Evolutionary conservation across 2,888 invertebrate species (phyloP).

Genomic region (Macaria notata): DNA sequence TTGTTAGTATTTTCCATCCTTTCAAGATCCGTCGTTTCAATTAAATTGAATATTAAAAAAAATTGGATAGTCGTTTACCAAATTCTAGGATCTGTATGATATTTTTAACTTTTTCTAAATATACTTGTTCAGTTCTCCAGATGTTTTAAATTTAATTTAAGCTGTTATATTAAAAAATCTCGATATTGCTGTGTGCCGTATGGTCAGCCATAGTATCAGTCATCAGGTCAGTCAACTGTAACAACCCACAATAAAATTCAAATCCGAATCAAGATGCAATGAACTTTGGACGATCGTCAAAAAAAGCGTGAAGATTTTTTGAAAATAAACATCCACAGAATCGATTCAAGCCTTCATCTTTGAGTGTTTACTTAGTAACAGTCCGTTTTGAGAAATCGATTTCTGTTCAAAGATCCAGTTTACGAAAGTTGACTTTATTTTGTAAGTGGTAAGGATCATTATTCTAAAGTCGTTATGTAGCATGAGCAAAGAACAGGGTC

Average conservation of each 20-base stretch:
- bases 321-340: constrained; percentile 74
- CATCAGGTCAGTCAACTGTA: too few relatives aligned
- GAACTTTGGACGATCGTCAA: constrained; percentile 64
- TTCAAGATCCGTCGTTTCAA: too few relatives aligned
- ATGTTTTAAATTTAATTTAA: too few relatives aligned
- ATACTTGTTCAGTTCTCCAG: neutral
- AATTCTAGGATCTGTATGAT: neutral
- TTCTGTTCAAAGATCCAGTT: constrained; percentile 42
- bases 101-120: neutral
- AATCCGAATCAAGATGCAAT: constrained; percentile 49
- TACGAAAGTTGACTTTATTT: constrained; percentile 23
- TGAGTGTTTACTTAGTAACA: constrained; percentile 78
- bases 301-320: constrained; percentile 69
- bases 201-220: too few relatives aligned
- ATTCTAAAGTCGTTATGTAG: neutral
- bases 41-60: too few relatives aligned
- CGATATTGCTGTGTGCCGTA: too few relatives aligned
- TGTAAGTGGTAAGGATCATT: neutral
- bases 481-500: too few relatives aligned
- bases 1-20: too few relatives aligned
- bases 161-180: too few relatives aligned
- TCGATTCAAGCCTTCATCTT: constrained; percentile 70
- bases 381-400: constrained; percentile 73
- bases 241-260: constrained; percentile 47
- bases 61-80: too few relatives aligned